Conservation (phyloP, 2,888 invertebrate species). For the Phengaris alcon region DNA sequence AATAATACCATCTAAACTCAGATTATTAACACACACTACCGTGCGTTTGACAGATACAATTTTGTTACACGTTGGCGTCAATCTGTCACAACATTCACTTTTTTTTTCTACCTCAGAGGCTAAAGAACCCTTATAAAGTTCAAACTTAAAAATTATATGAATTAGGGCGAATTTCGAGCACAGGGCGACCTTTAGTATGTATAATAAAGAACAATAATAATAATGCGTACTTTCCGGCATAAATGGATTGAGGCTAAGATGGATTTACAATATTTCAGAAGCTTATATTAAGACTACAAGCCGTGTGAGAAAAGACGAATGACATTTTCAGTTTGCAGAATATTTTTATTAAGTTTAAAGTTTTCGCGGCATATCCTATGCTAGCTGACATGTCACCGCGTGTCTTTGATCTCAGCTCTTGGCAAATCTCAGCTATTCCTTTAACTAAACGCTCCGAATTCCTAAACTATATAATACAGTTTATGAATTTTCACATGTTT, state of each 20-base stretch:
- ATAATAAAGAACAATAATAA: too few relatives aligned
- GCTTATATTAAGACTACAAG: not conserved
- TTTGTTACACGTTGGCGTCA: too few relatives aligned
- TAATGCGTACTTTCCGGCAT: too few relatives aligned
- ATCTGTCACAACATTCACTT: too few relatives aligned
- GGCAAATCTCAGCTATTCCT: conserved; percentile 17
- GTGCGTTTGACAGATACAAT: too few relatives aligned
- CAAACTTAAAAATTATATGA: too few relatives aligned
- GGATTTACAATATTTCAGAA: not conserved
- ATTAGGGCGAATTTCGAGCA: too few relatives aligned
- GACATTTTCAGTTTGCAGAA: not conserved
- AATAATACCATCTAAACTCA: too few relatives aligned
- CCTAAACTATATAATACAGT: not conserved
- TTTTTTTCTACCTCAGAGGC: too few relatives aligned
- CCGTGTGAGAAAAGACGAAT: not conserved
- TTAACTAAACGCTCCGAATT: conserved; percentile 16
- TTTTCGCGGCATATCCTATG: not conserved
- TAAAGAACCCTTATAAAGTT: too few relatives aligned
- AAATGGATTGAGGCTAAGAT: not conserved
- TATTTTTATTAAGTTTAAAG: conserved; percentile 4
- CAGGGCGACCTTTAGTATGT: too few relatives aligned
- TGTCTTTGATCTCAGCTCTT: not conserved
- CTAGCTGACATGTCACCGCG: not conserved
- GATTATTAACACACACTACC: too few relatives aligned
- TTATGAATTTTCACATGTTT: conserved; percentile 3